Evolutionary conservation across 2,113 vertebrate genomes (phyloP).

Genomic region (Microtus montanus): DNA sequence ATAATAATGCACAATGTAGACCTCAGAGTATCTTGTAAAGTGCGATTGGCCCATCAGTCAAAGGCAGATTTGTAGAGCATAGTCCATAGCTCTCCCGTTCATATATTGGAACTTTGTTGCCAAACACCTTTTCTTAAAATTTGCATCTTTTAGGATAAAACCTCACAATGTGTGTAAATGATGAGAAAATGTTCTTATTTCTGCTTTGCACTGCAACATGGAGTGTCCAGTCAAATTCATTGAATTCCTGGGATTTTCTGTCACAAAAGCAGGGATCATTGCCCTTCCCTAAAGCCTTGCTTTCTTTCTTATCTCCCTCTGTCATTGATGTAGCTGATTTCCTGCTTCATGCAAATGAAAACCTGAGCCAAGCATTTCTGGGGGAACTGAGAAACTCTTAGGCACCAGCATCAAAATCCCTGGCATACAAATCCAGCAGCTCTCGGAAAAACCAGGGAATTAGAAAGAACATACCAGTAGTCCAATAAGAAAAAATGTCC

Average conservation of each 20-base stretch:
- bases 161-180: neutral
- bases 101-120: neutral
- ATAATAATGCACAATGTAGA: neutral
- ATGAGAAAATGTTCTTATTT: neutral
- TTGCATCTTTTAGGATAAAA: neutral
- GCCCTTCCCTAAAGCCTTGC: neutral
- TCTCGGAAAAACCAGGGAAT: neutral
- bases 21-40: neutral
- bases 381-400: neutral
- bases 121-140: neutral
- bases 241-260: neutral
- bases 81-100: neutral
- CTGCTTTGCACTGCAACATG: neutral
- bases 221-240: neutral
- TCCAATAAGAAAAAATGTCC: neutral
- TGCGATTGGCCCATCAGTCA: neutral
- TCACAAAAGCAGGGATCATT: neutral
- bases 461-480: neutral
- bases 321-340: constrained; percentile 38
- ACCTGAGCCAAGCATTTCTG: constrained; percentile 34
- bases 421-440: constrained; percentile 37
- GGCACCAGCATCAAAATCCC: constrained; percentile 4
- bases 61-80: neutral
- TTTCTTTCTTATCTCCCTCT: constrained; percentile 30
- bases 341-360: constrained; percentile 21